These are phyloP conservation scores for Cydia splendana DNA, from an alignment of 1,140 invertebrate species.

Conservation along the genomic window DNA sequence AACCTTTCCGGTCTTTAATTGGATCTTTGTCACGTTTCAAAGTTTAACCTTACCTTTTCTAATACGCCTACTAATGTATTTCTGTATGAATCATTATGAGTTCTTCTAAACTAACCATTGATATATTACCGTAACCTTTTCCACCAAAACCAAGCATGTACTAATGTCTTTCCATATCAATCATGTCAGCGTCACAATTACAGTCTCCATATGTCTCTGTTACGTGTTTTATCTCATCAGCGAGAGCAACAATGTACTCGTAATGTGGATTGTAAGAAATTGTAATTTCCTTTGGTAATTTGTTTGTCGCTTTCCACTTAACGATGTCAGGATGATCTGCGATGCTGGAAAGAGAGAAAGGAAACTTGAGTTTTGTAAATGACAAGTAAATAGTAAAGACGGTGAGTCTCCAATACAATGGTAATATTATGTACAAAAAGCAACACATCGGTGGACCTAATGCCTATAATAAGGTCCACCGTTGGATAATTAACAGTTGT, in stretches of 20 bases:
- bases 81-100: not conserved
- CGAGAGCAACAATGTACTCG: constrained; percentile 12
- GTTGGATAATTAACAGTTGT: too few species aligned
- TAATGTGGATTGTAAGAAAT: constrained; percentile 11
- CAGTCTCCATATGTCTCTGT: not conserved
- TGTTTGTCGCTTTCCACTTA: constrained; percentile 31
- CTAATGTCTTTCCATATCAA: constrained; percentile 9
- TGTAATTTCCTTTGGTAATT: constrained; percentile 34
- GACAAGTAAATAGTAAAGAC: not conserved
- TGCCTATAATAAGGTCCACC: too few species aligned
- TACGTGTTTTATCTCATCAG: constrained; percentile 16
- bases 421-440: too few species aligned
- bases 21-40: too few species aligned
- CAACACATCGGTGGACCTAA: too few species aligned
- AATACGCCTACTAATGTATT: not conserved
- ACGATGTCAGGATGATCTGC: constrained; percentile 29
- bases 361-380: not conserved
- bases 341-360: constrained; percentile 32
- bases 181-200: not conserved
- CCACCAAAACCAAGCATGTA: not conserved
- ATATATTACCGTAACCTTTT: not conserved
- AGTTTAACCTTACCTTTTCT: too few species aligned
- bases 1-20: too few species aligned
- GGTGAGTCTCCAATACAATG: too few species aligned
- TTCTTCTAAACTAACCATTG: not conserved